Percentiles rank a stretch among this genome's conserved stretches.
These are phyloP conservation scores for Aphelenchoides avenae DNA, from an alignment of 1,140 invertebrate species.

Conservation along the genomic window DNA sequence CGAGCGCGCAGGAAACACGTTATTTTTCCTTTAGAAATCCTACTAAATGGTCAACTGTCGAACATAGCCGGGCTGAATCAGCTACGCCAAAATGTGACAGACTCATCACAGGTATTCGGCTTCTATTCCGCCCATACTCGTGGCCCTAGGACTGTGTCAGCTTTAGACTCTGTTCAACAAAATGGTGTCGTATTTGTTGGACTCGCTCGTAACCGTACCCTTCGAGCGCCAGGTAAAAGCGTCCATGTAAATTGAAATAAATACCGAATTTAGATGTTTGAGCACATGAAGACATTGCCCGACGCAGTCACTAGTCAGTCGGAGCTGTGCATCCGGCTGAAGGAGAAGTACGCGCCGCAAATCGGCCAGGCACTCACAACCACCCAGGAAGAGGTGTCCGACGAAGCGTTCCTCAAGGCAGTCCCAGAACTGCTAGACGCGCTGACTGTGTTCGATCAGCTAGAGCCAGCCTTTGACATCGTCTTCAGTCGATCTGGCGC, in stretches of 20 bases:
- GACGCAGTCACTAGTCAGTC: conserved; percentile 28
- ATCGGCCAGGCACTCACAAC: conserved; percentile 16
- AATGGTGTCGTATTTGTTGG: conserved; percentile 45
- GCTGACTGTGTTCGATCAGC: conserved; percentile 43
- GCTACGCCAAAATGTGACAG: conserved; percentile 33
- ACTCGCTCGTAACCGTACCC: conserved; percentile 44
- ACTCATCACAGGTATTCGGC: conserved; percentile 20
- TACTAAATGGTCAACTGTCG: conserved; percentile 47
- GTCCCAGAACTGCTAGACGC: conserved; percentile 33
- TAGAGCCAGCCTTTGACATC: conserved; percentile 39
- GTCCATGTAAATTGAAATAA: conserved; percentile 6
- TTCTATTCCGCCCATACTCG: conserved; percentile 1
- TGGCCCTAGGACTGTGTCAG: background rate
- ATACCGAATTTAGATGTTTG: conserved; percentile 29
- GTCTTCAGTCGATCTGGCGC: conserved; percentile 17
- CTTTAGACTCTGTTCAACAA: conserved; percentile 31
- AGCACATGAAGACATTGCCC: conserved; percentile 26
- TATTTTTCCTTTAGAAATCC: conserved; percentile 31
- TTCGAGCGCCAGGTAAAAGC: conserved; percentile 52
- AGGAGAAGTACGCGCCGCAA: conserved; percentile 21
- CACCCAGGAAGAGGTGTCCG: conserved; percentile 6
- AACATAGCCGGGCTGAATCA: conserved; percentile 49
- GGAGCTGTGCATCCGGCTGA: conserved; percentile 11
- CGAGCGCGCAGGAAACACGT: conserved; percentile 1
- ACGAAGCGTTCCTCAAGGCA: conserved; percentile 8